Evolutionary conservation across 2,113 vertebrate species (phyloP).

Genomic region (Eulemur rufifrons): DNA sequence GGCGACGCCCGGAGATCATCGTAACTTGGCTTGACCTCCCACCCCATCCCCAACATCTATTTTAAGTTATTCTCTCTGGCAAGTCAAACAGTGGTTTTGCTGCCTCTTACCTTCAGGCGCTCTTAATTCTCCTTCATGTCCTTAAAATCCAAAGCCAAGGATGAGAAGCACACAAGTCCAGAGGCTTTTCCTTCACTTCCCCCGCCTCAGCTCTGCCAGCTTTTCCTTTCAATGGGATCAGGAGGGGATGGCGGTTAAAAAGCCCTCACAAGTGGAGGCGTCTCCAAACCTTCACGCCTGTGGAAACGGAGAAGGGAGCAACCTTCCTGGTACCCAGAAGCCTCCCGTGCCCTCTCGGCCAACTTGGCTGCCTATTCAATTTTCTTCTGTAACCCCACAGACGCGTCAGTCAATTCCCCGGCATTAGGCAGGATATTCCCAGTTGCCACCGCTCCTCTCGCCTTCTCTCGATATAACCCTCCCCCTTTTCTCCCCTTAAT

Average conservation of each 20-base stretch:
- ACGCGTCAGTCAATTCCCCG: background rate
- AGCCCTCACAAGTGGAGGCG: background rate
- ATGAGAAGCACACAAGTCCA: background rate
- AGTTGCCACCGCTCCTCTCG: background rate
- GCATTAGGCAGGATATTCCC: background rate
- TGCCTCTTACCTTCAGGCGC: conserved; percentile 78
- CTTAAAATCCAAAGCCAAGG: conserved; percentile 55
- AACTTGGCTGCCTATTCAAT: conserved; percentile 39
- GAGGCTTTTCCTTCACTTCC: conserved; percentile 28
- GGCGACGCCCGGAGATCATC: background rate
- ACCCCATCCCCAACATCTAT: background rate
- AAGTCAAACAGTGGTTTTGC: background rate
- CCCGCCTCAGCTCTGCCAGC: conserved; percentile 38
- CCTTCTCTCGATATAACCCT: background rate
- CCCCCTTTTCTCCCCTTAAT: background rate
- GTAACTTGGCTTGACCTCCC: conserved; percentile 42
- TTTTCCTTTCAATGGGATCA: background rate
- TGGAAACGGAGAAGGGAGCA: background rate
- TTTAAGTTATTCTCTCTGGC: conserved; percentile 63
- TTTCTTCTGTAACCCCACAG: background rate
- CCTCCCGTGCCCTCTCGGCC: background rate
- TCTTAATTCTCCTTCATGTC: conserved; percentile 29
- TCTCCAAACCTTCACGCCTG: conserved; percentile 40
- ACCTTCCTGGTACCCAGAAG: background rate
- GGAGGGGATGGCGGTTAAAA: background rate